These are phyloP conservation scores for Pterois miles DNA, from an alignment of 2,797 vertebrate species.

Conservation along the genomic window DNA sequence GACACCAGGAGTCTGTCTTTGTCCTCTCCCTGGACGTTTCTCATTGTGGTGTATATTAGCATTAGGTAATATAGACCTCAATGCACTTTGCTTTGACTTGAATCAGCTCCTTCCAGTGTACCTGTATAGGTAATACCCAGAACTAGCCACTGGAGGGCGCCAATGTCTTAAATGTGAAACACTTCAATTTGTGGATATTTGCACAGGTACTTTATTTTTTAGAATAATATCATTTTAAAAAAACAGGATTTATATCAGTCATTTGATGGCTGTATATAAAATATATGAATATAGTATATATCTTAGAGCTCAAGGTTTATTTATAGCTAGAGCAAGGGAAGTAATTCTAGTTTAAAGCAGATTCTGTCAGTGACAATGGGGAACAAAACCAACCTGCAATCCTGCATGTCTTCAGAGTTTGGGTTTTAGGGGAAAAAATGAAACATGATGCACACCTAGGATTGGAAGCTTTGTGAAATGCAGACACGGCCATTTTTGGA, in stretches of 20 bases:
- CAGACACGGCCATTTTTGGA: constrained; percentile 53
- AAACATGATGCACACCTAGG: constrained; percentile 67
- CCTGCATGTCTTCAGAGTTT: constrained; percentile 84
- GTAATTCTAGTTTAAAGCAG: constrained; percentile 84
- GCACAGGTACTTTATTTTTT: constrained; percentile 91
- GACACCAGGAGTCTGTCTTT: constrained; percentile 66
- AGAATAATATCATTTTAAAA: constrained; percentile 85
- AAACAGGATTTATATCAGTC: constrained; percentile 87
- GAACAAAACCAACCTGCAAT: constrained; percentile 83
- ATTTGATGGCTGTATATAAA: constrained; percentile 84
- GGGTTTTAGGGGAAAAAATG: constrained; percentile 62
- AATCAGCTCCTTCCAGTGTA: constrained; percentile 86
- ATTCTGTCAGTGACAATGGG: constrained; percentile 84
- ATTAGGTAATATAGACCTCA: constrained; percentile 85
- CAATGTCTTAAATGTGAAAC: constrained; percentile 91
- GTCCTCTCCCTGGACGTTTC: constrained; percentile 74
- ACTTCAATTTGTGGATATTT: constrained; percentile 90
- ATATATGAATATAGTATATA: constrained; percentile 89
- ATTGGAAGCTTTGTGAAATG: constrained; percentile 68
- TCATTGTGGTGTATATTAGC: constrained; percentile 85
- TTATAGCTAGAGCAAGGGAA: constrained; percentile 87
- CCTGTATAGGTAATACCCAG: constrained; percentile 79
- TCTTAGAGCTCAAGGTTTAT: constrained; percentile 90
- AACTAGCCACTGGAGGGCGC: constrained; percentile 84
- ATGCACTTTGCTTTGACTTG: constrained; percentile 88